These are phyloP conservation scores for Acleris laterana DNA, from an alignment of 2,888 invertebrate genomes.

Conservation along the genomic window DNA sequence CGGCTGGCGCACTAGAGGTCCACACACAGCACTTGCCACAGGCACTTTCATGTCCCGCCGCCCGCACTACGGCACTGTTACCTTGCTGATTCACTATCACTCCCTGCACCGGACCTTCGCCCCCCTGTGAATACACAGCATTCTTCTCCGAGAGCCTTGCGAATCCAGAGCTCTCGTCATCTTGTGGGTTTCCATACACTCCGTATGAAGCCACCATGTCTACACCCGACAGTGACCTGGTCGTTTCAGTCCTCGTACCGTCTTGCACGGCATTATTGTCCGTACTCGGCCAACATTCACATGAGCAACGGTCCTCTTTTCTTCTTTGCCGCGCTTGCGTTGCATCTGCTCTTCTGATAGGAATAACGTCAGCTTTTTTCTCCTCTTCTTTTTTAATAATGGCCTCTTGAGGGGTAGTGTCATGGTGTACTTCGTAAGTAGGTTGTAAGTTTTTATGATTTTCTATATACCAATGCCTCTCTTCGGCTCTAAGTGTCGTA, in stretches of 20 bases:
- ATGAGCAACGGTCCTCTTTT: slow-evolving; percentile 80
- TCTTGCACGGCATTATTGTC: slow-evolving; percentile 73
- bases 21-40: slow-evolving; percentile 72
- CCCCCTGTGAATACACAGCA: slow-evolving; percentile 70
- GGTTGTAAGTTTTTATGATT: slow-evolving; percentile 79
- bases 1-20: slow-evolving; percentile 60
- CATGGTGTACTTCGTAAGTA: slow-evolving; percentile 66
- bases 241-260: slow-evolving; percentile 66
- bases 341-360: slow-evolving; percentile 67
- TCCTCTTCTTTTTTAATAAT: slow-evolving; percentile 80
- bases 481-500: slow-evolving; percentile 79
- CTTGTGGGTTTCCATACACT: slow-evolving; percentile 79
- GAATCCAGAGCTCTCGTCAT: slow-evolving; percentile 80
- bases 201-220: slow-evolving; percentile 83
- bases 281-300: slow-evolving; percentile 81
- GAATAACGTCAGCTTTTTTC: slow-evolving; percentile 68
- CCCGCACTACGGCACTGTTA: slow-evolving; percentile 76
- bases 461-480: slow-evolving; percentile 82
- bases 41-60: slow-evolving; percentile 54
- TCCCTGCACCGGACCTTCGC: slow-evolving; percentile 77
- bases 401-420: slow-evolving; percentile 73
- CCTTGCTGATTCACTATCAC: slow-evolving; percentile 82
- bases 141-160: slow-evolving; percentile 73
- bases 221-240: slow-evolving; percentile 76
- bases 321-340: slow-evolving; percentile 70